Evolutionary conservation across 2,113 vertebrate species (phyloP), one percentile per base, ranked within the genome.

Genomic region (Hippopotamus amphibius): DNA sequence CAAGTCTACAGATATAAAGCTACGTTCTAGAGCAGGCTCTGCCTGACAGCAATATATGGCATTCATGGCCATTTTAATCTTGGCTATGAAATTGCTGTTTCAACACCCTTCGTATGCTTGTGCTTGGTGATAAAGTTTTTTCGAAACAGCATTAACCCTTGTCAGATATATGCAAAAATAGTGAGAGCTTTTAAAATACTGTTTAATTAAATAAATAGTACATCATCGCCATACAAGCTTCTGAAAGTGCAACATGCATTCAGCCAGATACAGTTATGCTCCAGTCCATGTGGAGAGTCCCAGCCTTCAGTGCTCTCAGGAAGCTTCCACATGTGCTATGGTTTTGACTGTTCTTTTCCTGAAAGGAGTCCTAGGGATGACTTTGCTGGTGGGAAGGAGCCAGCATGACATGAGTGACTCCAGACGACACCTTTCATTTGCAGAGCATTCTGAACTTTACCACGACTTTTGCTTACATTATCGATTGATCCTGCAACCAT

Each of bases 391-490:
- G 33, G 59, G 26, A 83, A 89, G 85, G 26, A 83, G 79, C 50
- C 50, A 83, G 59, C 19, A 33, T 68, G 33, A 77, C 17, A 59
- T 16, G 41, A 46, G 3, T 53, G 50, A 65, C 68, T 41, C 48
- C 1, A 7, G 59, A 80, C 65, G 48, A 21, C 28, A 74, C 17
- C 41, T 87, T 68, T 92, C 68, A 61, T 37, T 87, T 82, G 41
- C 11, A 95, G 55, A 92, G 22, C 83, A 82, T 59, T 96, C 59
- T 66, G 48, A 65, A n/a, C 12, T 74, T 87, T 74, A 87, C 66
- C 41, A 59, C 4, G 4, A n/a, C 43, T 91, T 81, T 82, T 43
- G 50, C 50, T 91, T 37, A 76, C 21, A 12, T 76, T 80, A 88
- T 28, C 11, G 61, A 59, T 55, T 76, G 59, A 69, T 74, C 55